These are phyloP conservation scores for Plestiodon gilberti DNA, from an alignment of 2,113 vertebrate species.

Conservation along the genomic window DNA sequence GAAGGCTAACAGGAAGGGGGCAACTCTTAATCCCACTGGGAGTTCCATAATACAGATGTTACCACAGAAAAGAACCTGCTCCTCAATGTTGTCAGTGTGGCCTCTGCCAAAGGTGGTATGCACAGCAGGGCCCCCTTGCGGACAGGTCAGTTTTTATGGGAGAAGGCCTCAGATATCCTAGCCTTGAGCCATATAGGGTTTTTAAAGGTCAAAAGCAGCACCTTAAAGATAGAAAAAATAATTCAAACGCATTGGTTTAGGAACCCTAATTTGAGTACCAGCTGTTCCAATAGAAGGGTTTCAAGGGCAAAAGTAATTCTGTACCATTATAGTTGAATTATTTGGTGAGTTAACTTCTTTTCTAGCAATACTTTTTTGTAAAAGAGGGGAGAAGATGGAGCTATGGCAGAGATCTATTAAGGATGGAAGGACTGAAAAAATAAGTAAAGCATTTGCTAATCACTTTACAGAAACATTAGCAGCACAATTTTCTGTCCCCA, in stretches of 20 bases:
- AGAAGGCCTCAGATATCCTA: too few species aligned
- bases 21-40: too few species aligned
- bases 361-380: neutral
- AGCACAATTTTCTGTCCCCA: neutral
- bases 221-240: too few species aligned
- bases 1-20: too few species aligned
- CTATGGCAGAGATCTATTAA: neutral
- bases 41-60: too few species aligned
- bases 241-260: neutral
- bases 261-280: neutral
- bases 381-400: neutral
- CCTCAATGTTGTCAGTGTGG: too few species aligned
- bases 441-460: neutral
- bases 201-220: too few species aligned
- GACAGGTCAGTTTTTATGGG: too few species aligned
- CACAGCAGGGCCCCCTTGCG: too few species aligned
- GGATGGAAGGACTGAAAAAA: neutral
- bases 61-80: too few species aligned
- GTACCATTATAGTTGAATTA: neutral
- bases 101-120: too few species aligned
- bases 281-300: neutral
- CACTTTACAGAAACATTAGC: neutral
- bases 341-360: neutral
- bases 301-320: neutral
- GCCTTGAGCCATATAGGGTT: too few species aligned